Conservation (phyloP, 1,140 invertebrate species). For the Drosophila hydei region DNA sequence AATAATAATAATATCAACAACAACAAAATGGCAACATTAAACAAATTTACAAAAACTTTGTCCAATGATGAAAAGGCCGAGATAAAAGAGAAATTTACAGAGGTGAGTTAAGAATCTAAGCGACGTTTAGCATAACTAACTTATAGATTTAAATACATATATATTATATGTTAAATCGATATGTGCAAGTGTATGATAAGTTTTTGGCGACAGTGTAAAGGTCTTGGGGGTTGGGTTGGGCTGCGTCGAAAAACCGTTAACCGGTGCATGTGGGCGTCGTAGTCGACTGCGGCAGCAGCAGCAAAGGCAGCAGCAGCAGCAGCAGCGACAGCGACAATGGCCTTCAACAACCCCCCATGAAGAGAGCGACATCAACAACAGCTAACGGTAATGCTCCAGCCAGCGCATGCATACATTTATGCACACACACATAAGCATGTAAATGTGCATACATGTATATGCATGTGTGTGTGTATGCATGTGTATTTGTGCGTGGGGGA, state of each 20-base stretch:
- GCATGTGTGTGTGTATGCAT: neutral
- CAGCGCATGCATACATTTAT: constrained; percentile 27
- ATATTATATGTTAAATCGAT: constrained; percentile 24
- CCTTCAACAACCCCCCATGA: constrained; percentile 80
- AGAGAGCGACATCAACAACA: constrained; percentile 42
- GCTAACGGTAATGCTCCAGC: constrained; percentile 61
- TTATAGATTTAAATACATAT: neutral
- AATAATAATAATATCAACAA: constrained; percentile 41
- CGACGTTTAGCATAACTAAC: constrained; percentile 13
- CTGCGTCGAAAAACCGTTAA: constrained; percentile 51
- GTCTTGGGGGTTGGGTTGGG: constrained; percentile 21
- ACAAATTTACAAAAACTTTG: constrained; percentile 82
- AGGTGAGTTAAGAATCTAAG: constrained; percentile 66
- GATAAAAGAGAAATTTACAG: constrained; percentile 83
- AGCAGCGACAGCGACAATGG: constrained; percentile 50
- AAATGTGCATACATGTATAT: neutral
- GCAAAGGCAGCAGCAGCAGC: constrained; percentile 27
- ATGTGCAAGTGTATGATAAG: constrained; percentile 18
- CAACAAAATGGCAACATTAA: constrained; percentile 76
- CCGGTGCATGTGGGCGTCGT: constrained; percentile 76
- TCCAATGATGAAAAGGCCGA: constrained; percentile 82
- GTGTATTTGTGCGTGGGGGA: constrained; percentile 24
- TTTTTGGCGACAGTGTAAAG: neutral
- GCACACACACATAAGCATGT: neutral
- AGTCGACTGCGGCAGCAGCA: constrained; percentile 41